Conservation (phyloP, 2,113 vertebrate species). For the Nannobrachium achirus region DNA sequence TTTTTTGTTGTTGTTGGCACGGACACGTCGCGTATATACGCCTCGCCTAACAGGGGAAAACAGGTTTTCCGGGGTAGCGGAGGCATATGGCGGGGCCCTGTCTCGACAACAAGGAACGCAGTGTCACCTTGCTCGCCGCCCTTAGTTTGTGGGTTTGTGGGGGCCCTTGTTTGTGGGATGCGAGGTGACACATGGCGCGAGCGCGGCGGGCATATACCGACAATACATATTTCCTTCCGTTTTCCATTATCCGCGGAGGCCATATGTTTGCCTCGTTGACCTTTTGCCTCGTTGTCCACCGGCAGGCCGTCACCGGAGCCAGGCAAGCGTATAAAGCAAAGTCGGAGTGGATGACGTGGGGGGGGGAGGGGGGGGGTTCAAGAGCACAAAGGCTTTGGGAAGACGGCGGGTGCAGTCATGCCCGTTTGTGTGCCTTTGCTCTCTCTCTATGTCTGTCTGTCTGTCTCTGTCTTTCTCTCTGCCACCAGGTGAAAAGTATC, state of each 20-base stretch:
- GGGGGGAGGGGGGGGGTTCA: slow-evolving; percentile 40
- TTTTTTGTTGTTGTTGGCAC: slow-evolving; percentile 42
- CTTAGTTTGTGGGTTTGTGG: slow-evolving; percentile 64
- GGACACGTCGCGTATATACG: slow-evolving; percentile 40
- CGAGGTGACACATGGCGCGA: slow-evolving; percentile 26
- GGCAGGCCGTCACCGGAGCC: slow-evolving; percentile 55
- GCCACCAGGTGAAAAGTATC: no score
- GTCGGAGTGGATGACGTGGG: no score
- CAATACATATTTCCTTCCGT: slow-evolving; percentile 57
- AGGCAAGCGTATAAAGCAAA: slow-evolving; percentile 65
- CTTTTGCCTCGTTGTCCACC: slow-evolving; percentile 57
- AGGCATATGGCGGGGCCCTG: slow-evolving; percentile 68
- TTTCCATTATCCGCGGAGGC: slow-evolving; percentile 56
- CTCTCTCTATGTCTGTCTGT: neutral
- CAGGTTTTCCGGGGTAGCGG: slow-evolving; percentile 57
- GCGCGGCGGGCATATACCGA: slow-evolving; percentile 10
- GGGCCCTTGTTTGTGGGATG: slow-evolving; percentile 42
- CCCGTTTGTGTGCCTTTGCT: neutral
- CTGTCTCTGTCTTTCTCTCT: neutral
- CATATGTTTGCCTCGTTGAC: slow-evolving; percentile 75
- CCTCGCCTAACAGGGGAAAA: slow-evolving; percentile 65
- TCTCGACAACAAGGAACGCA: slow-evolving; percentile 62
- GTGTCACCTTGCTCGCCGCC: slow-evolving; percentile 76
- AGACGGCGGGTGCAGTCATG: slow-evolving; percentile 14
- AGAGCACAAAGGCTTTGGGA: slow-evolving; percentile 48